Percentiles rank a stretch among this genome's conserved stretches.
phyloP scores from a whole-genome alignment of 2,113 vertebrate genomes.

The Calidris pugnax region DNA sequence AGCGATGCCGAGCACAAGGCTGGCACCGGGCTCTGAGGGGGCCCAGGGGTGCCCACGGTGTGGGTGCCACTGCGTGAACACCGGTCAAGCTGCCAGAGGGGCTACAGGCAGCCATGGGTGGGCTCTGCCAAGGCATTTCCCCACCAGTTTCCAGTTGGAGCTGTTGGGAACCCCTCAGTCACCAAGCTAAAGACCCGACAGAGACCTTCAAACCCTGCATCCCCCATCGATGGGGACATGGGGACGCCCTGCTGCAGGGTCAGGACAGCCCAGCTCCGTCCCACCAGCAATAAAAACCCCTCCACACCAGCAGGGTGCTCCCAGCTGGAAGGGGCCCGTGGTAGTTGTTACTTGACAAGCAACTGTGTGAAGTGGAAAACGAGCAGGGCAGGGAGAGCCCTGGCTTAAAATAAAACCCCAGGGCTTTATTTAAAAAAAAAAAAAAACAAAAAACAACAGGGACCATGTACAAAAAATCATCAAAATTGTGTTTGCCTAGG shows the following conservation, averaged over 20 bases:
- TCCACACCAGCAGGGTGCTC: rapidly evolving
- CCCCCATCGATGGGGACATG: background rate
- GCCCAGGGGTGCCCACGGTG: rapidly evolving
- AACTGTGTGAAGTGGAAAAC: background rate
- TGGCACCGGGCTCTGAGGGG: background rate
- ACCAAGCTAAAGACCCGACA: background rate
- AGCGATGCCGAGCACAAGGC: background rate
- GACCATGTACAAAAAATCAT: background rate
- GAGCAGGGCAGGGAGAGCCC: background rate
- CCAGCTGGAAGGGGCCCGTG: background rate
- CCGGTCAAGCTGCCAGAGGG: no score
- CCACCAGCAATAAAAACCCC: background rate
- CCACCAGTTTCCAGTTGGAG: background rate
- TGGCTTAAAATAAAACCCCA: background rate
- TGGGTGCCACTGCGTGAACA: rapidly evolving
- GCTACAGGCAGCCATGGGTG: rapidly evolving
- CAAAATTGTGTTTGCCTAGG: background rate
- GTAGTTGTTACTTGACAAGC: background rate
- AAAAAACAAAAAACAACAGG: no score
- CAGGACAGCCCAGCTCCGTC: background rate
- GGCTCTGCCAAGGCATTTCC: background rate
- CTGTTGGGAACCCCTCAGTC: rapidly evolving
- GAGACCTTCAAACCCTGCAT: background rate
- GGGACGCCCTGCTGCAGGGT: rapidly evolving
- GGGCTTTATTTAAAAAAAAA: background rate